Base-by-base conservation (phyloP, 1,140 invertebrate genomes). In the Kradibia gibbosae region DNA sequence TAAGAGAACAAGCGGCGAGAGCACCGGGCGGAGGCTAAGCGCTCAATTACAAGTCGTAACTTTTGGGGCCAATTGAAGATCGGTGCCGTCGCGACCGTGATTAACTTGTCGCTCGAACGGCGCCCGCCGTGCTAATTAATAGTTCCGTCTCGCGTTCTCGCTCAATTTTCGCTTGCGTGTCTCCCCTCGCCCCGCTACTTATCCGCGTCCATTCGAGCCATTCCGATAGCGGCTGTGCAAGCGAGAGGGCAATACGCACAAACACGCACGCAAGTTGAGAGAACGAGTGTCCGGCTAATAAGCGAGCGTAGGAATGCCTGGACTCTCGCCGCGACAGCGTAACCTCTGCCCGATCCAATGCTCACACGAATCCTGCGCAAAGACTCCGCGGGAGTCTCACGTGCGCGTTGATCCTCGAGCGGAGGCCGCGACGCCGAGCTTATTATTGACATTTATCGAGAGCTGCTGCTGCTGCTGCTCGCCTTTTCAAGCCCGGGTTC, bases 31-130 rank as follows among this genome's bases (percentile, higher is more conserved):
- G 34, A 67, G 17, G 17, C 20, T 39, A 67, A 67, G 13, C 62
- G 34, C 36, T 67, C 62, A 39, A 67, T 67, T 67, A 67, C 36
- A 13, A 36, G 34, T 67, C 62, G 22, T 67, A 67, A 67, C 15
- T 65, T 67, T 67, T 67, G 34, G 17, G 34, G 34, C 3, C 34
- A 67, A 67, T 39, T 67, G 60, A 65, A 65, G 17, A 11, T 39
- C 34, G 15, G 15, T 65, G 31, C 11, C 62, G n/a, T 57, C 55
- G 25, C 13, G 13, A 15, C 22, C 20, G 50, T 60, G 57, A 60
- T 60, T 60, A 60, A 60, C 57, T 60, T 31, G 28, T 60, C 57
- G 57, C 28, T 31, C 28, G 53, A 28, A 13, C 57, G n/a, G 25
- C 28, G 4, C 57, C 22, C 62, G 20, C 13, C 36, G 15, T 17